Base-by-base conservation (phyloP, 37 sponge, comb jelly and placozoan genomes). In the Ianthella basta region DNA sequence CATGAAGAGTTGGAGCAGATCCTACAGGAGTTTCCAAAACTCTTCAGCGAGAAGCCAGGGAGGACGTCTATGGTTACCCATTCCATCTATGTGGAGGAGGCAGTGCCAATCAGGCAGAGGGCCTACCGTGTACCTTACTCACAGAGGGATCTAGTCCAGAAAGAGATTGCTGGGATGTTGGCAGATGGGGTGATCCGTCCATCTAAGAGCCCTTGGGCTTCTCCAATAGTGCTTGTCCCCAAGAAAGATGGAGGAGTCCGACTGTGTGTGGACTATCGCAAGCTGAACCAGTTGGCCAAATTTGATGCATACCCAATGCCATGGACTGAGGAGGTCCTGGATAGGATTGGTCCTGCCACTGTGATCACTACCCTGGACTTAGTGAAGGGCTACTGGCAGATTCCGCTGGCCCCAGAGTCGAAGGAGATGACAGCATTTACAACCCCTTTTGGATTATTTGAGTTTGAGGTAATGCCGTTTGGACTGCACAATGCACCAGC, bases 351-450 rank as follows among this genome's bases (percentile, higher is more conserved):
- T 18, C 73, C 33, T 34, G 73, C 73, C 36, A 69, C 15, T 16
- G 16, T 69, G 3, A 34, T 84, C n/a, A 34, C 85, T 34, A 72
- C 85, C 32, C n/a, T 84, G 25, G 85, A 84, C 37, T 44, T 75
- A 23, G 15, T 18, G 18, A 74, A 74, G 39, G 75, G 39, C 6
- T 74, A 74, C 75, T 74, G 37, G 75, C 75, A 74, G 39, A 36
- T 74, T 13, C 75, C 41, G 21, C 37, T 74, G 32, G 37, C 36
- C 8, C 21, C 13, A 6, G 37, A 36, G 14, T 15, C 75, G 38
- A 74, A 37, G 16, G 37, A 74, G 39, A 74, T 74, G 15, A 36
- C 75, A 18, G 75, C 39, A 5, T 74, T 74, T 39, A 15, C 75
- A 34, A 74, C 75, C 41, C 75, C 75, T 23, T 30, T 36, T 74